These are phyloP conservation scores for Dilophus febrilis DNA, from an alignment of 2,888 invertebrate species.

Conservation along the genomic window DNA sequence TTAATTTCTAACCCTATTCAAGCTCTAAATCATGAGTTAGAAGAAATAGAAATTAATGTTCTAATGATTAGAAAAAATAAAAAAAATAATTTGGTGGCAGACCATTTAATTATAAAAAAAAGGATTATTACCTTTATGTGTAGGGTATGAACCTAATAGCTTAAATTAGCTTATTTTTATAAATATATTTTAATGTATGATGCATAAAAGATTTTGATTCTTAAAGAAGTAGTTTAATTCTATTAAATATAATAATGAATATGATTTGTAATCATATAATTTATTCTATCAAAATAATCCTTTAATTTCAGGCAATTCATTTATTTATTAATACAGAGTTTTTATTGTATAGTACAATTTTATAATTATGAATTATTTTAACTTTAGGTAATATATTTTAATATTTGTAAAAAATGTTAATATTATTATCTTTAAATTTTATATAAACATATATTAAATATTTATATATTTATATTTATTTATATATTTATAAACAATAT, in stretches of 20 bases:
- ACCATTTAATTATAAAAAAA: conserved; percentile 36
- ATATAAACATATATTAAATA: too few relatives aligned
- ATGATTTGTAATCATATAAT: too few relatives aligned
- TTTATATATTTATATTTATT: too few relatives aligned
- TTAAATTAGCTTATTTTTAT: conserved; percentile 37
- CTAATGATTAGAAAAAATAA: conserved; percentile 31
- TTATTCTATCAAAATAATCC: too few relatives aligned
- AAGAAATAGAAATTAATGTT: conserved; percentile 33
- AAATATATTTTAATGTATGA: conserved; percentile 42
- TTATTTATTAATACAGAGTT: too few relatives aligned
- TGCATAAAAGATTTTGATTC: conserved; percentile 43
- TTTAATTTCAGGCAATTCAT: too few relatives aligned
- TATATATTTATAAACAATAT: too few relatives aligned
- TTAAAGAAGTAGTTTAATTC: conserved; percentile 43
- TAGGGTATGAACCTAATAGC: conserved; percentile 33
- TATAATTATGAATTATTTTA: too few relatives aligned
- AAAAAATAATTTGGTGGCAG: conserved; percentile 35
- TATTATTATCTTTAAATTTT: too few relatives aligned
- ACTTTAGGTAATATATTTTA: too few relatives aligned
- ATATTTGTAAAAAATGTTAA: too few relatives aligned
- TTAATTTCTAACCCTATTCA: conserved; percentile 49
- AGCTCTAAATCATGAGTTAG: conserved; percentile 30
- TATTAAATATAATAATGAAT: conserved; percentile 41
- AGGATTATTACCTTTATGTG: conserved; percentile 30
- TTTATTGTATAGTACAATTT: too few relatives aligned